These are phyloP conservation scores for Aleiodes alternator DNA, from an alignment of 2,888 invertebrate genomes.

Conservation along the genomic window DNA sequence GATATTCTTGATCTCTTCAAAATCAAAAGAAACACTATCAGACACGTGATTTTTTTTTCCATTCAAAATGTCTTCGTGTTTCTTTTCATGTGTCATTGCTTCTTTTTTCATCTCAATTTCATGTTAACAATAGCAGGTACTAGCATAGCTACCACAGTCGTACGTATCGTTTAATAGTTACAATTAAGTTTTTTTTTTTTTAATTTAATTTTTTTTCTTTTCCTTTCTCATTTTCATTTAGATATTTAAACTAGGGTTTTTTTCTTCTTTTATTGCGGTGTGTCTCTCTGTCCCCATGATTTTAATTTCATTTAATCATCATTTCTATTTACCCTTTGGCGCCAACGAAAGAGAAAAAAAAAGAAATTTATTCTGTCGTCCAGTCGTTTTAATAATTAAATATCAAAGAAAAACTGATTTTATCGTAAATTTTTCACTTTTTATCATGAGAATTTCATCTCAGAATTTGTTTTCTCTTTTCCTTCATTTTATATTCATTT, in stretches of 20 bases:
- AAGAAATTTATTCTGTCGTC: slow-evolving; percentile 18
- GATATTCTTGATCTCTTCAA: too few relatives aligned
- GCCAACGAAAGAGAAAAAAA: slow-evolving; percentile 1
- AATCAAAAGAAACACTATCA: too few relatives aligned
- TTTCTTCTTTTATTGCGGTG: slow-evolving; percentile 51
- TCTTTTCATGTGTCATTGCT: slow-evolving; percentile 16
- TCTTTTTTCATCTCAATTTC: slow-evolving; percentile 37
- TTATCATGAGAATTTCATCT: slow-evolving; percentile 17
- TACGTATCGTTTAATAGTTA: slow-evolving; percentile 75
- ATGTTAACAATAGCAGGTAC: slow-evolving; percentile 76
- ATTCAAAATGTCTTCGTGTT: background rate
- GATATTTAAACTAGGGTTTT: slow-evolving; percentile 50
- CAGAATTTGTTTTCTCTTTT: slow-evolving; percentile 5
- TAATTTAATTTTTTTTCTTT: slow-evolving; percentile 57
- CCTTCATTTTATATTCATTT: background rate
- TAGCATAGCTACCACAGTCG: slow-evolving; percentile 77
- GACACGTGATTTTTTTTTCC: too few relatives aligned
- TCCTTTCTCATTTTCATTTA: background rate
- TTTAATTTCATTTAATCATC: slow-evolving; percentile 46
- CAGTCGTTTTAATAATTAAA: background rate
- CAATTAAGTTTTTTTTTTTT: slow-evolving; percentile 72
- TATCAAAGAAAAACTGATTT: background rate
- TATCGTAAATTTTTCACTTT: slow-evolving; percentile 19
- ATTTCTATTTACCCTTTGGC: slow-evolving; percentile 10
- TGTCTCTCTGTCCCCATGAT: slow-evolving; percentile 38